Evolutionary conservation across 2,888 invertebrate genomes (phyloP).

Genomic region (Tenthredo livida): DNA sequence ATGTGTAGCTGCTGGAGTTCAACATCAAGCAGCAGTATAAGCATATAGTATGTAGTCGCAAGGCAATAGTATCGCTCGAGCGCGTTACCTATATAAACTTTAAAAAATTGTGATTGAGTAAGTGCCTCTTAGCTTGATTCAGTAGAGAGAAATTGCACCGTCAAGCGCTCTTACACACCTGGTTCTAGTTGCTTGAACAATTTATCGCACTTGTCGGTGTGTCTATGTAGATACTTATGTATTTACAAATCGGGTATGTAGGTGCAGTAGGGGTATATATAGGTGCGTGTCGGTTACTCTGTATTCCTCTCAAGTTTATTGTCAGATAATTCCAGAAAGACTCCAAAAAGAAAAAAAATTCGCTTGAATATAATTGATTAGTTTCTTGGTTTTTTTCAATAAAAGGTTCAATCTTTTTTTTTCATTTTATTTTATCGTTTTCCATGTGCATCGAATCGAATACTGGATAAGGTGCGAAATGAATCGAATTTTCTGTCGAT

Average conservation of each 20-base stretch:
- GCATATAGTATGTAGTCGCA: not conserved
- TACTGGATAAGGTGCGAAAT: no score
- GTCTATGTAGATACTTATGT: not conserved
- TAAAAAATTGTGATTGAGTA: conserved; percentile 47
- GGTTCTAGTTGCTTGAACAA: conserved; percentile 34
- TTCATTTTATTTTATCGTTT: no score
- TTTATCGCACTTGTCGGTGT: conserved; percentile 18
- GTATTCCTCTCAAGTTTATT: no score
- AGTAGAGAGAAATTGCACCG: conserved; percentile 42
- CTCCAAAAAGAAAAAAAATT: no score
- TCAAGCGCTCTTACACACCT: conserved; percentile 37
- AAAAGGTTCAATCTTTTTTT: no score
- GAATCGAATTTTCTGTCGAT: no score
- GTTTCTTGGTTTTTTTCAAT: no score
- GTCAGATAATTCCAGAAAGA: no score
- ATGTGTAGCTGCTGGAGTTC: conserved; percentile 7
- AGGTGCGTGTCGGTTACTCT: not conserved
- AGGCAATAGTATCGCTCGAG: conserved; percentile 13
- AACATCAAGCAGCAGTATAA: not conserved
- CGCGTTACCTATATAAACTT: not conserved
- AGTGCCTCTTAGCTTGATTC: conserved; percentile 31
- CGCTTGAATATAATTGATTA: no score
- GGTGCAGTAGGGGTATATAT: not conserved
- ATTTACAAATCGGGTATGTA: conserved; percentile 11
- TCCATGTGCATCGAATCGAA: no score